Percentiles rank a stretch among this genome's conserved stretches.
These are phyloP conservation scores for Protomyctophum bolini DNA, from an alignment of 2,113 vertebrate species.

Conservation along the genomic window DNA sequence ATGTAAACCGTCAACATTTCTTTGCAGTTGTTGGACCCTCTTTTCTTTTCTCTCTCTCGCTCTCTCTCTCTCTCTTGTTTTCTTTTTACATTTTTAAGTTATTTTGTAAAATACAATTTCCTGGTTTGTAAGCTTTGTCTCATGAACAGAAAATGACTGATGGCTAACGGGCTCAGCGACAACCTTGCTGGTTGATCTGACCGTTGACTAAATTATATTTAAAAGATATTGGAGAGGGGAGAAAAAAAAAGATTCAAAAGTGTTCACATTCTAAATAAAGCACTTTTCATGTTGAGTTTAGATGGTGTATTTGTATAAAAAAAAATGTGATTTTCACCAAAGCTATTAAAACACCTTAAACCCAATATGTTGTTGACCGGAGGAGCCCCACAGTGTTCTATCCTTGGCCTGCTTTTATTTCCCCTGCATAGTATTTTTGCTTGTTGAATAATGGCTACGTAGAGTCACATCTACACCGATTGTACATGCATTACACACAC, in stretches of 20 bases:
- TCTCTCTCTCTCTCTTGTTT: too few species aligned
- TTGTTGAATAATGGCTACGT: too few species aligned
- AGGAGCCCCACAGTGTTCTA: too few species aligned
- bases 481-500: too few species aligned
- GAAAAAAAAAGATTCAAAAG: constrained; percentile 36
- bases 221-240: constrained; percentile 20
- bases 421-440: too few species aligned
- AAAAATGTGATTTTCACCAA: constrained; percentile 69
- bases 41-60: constrained; percentile 11
- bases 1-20: constrained; percentile 21
- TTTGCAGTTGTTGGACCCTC: constrained; percentile 20
- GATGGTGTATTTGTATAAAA: constrained; percentile 17
- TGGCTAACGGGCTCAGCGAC: constrained; percentile 30
- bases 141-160: constrained; percentile 13
- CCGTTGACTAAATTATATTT: constrained; percentile 37
- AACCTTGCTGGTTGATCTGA: constrained; percentile 11
- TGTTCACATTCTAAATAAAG: constrained; percentile 58
- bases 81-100: not conserved
- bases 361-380: too few species aligned
- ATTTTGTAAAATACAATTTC: constrained; percentile 39
- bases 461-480: too few species aligned
- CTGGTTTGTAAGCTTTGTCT: constrained; percentile 45
- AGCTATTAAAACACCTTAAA: constrained; percentile 59
- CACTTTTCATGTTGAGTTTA: constrained; percentile 64
- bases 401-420: too few species aligned